Base-by-base conservation (phyloP, 2,888 invertebrate species). In the Netelia inedita region DNA sequence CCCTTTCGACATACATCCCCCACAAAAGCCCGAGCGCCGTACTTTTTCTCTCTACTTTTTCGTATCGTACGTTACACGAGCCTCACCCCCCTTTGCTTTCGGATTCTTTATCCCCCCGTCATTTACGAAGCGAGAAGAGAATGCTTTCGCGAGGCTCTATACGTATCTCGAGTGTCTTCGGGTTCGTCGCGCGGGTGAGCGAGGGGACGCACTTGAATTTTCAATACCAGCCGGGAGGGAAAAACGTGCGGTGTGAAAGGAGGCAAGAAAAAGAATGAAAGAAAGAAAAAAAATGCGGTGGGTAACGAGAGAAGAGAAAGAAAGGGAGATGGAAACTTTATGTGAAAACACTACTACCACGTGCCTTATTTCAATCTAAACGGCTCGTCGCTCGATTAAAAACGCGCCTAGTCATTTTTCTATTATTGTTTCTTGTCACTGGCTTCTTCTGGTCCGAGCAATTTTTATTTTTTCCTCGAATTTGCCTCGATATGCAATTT, bases 291-390 rank as follows among this genome's bases (percentile, higher is more conserved):
- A 68, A 76, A 76, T 41, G 6, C 55, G 28, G 1, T 8, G 46
- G 61, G 43, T 16, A 19, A 46, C 2, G 16, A 55, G 16, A 55
- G 16, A 55, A 19, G 19, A 35, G 55, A 71, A 55, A 71, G 55
- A 55, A n/a, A 53, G n/a, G 1, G n/a, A n/a, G 53, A 14, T 11
- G 1, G 2, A 53, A 16, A n/a, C 53, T 53, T 14, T 14, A 43
- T 10, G 1, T 8, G 5, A 1, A 5, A 43, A 8, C n/a, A n/a
- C n/a, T n/a, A 46, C 46, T 46, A 9, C 53, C 1, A 59, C 73
- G 35, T 74, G 73, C 68, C 84, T 85, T 81, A 81, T 85, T 85
- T 84, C 80, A 84, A 81, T 85, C 81, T 81, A 78, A 85, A 78
- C 78, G 81, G 84, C 84, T 76, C 75, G 78, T 81, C 79, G 57